Percentiles rank a stretch among this genome's conserved stretches.
phyloP scores from a whole-genome alignment of 2,113 vertebrate species.

The Lanius collurio region DNA sequence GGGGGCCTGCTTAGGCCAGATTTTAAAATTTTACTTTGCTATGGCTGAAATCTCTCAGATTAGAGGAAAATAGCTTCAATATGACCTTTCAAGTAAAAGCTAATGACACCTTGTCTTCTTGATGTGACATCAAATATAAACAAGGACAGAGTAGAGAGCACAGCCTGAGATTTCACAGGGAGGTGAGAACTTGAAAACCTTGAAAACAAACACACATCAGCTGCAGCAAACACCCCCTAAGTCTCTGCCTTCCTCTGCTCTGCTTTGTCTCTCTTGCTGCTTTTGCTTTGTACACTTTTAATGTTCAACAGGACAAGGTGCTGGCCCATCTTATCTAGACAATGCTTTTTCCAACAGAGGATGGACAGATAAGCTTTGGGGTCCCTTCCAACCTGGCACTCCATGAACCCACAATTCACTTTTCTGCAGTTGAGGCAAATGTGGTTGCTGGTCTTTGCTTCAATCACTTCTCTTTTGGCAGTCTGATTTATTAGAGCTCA shows the following conservation, averaged over 20 bases:
- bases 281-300: neutral
- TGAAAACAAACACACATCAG: neutral
- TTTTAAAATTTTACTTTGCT: constrained; percentile 36
- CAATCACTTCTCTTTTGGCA: neutral
- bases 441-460: neutral
- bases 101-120: constrained; percentile 25
- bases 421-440: neutral
- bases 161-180: neutral
- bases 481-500: neutral
- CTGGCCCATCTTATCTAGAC: neutral
- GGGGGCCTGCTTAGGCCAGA: constrained; percentile 25
- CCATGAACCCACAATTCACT: neutral
- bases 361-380: neutral
- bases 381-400: no score
- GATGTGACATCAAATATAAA: neutral
- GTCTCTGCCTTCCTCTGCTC: neutral
- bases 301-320: neutral
- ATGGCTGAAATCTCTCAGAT: constrained; percentile 14
- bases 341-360: neutral
- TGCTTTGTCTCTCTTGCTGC: neutral
- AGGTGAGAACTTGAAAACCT: neutral
- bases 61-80: constrained; percentile 7
- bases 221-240: neutral
- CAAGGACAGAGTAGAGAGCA: neutral
- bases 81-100: constrained; percentile 54